Base-by-base conservation (phyloP, 2,797 vertebrate species). In the Pantherophis alleghaniensis region DNA sequence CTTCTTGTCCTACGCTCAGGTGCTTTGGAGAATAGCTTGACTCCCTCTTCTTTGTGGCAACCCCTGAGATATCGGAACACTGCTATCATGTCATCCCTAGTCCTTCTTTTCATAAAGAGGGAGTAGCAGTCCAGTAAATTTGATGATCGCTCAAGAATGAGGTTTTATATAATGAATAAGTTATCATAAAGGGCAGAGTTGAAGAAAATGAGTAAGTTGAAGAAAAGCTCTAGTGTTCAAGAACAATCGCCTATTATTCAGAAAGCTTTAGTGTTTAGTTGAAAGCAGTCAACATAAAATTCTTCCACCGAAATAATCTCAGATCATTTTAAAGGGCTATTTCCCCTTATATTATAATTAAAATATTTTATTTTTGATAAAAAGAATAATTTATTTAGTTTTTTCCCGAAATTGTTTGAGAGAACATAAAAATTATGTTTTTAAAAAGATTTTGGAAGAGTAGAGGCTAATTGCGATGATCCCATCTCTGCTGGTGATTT, bases 231-330 rank as follows among this genome's bases (percentile, higher is more conserved):
- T 91, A 87, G 90, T 96, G 95, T 95, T 94, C 94, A 94, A 94
- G 94, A 95, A 97, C 96, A 97, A 96, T 96, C 94, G 66, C 91
- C 95, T 90, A 5, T 94, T 97, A 94, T 97, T 94, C 59, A 0
- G 6, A 93, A 96, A 95, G 94, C 88, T 92, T 93, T 93, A 93
- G 91, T 88, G 26, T 92, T 96, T 96, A 92, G 92, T 95, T 95
- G 90, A 94, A 96, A 55, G 12, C n/a, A 90, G 1, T 57, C 13
- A 53, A 92, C 88, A 88, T 91, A 94, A 95, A 94, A 91, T 94
- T 22, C 61, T 92, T 32, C 90, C 90, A 3, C 91, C 94, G 90
- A 94, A 87, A 92, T 90, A 94, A 74, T 63, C 61, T 95, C 56
- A 90, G 12, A 94, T 95, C 94, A 66, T 91, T 95, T 83, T 14